A percentile compares a stretch with the other conserved stretches of the same genome.
Conservation (phyloP, 1,140 invertebrate genomes). For the Tyrophagus putrescentiae region DNA sequence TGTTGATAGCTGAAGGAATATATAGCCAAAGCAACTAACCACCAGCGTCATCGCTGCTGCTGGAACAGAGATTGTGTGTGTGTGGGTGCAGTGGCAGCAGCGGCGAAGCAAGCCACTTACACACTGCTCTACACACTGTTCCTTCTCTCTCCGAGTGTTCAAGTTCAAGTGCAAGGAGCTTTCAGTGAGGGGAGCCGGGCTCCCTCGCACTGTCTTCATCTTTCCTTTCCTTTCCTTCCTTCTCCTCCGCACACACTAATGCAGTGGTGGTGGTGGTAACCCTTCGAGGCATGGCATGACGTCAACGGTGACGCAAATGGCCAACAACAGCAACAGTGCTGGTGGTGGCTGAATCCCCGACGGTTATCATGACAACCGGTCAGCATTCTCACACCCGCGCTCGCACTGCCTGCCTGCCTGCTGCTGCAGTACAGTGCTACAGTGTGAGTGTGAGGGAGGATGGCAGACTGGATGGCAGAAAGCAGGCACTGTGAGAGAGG, state of each 20-base stretch:
- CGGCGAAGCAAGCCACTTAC: conserved; percentile 1
- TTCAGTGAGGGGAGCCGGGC: too few relatives aligned
- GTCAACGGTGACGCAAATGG: conserved; percentile 9
- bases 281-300: conserved; percentile 21
- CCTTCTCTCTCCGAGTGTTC: too few relatives aligned
- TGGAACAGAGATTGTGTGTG: too few relatives aligned
- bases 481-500: neutral
- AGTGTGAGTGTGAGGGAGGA: neutral
- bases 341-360: conserved; percentile 1
- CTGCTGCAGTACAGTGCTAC: neutral
- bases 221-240: too few relatives aligned
- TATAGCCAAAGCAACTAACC: neutral
- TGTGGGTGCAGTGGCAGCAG: too few relatives aligned
- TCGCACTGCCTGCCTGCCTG: neutral
- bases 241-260: too few relatives aligned
- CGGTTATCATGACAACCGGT: conserved; percentile 19
- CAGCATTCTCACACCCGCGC: conserved; percentile 16
- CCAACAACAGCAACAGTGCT: neutral
- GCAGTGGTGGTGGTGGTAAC: neutral
- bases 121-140: too few relatives aligned
- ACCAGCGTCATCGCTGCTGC: too few relatives aligned
- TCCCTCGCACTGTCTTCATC: too few relatives aligned
- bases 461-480: neutral
- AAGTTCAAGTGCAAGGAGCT: neutral
- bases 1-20: neutral